Evolutionary conservation across 2,797 vertebrate genomes (phyloP).

Genomic region (Telmatherina bonti): DNA sequence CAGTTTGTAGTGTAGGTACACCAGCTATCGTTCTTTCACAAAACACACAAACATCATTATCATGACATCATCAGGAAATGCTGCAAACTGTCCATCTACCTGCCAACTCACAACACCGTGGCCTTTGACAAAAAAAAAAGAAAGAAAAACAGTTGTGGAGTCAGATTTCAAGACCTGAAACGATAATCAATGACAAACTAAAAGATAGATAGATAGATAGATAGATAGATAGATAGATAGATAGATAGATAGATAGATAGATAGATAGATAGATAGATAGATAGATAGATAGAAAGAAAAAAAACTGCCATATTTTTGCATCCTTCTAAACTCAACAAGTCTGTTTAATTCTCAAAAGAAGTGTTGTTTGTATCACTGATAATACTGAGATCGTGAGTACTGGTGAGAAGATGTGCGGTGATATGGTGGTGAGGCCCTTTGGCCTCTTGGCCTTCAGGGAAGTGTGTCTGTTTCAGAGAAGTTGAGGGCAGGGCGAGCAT

Average conservation of each 20-base stretch:
- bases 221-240: slow-evolving; percentile 47
- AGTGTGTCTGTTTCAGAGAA: slow-evolving; percentile 63
- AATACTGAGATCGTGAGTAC: slow-evolving; percentile 71
- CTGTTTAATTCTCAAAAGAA: slow-evolving; percentile 80
- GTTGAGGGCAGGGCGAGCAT: slow-evolving; percentile 40
- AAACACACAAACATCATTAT: slow-evolving; percentile 74
- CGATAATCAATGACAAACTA: slow-evolving; percentile 63
- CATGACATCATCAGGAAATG: slow-evolving; percentile 76
- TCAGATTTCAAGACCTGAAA: slow-evolving; percentile 70
- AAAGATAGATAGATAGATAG: slow-evolving; percentile 58
- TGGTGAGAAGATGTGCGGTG: slow-evolving; percentile 67
- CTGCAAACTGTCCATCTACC: slow-evolving; percentile 65
- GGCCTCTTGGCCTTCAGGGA: slow-evolving; percentile 60
- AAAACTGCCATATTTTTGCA: slow-evolving; percentile 70
- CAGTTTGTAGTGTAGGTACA: slow-evolving; percentile 62
- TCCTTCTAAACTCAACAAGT: slow-evolving; percentile 91
- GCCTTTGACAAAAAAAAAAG: slow-evolving; percentile 79
- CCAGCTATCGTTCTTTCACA: slow-evolving; percentile 72
- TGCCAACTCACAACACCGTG: slow-evolving; percentile 79
- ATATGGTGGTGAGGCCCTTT: slow-evolving; percentile 66
- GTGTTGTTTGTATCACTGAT: slow-evolving; percentile 70
- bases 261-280: slow-evolving; percentile 54
- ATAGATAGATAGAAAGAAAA: slow-evolving; percentile 40
- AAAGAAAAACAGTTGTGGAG: slow-evolving; percentile 66
- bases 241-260: slow-evolving; percentile 53